Conservation (phyloP, 2,113 vertebrate genomes). For the Regulus satrapa region DNA sequence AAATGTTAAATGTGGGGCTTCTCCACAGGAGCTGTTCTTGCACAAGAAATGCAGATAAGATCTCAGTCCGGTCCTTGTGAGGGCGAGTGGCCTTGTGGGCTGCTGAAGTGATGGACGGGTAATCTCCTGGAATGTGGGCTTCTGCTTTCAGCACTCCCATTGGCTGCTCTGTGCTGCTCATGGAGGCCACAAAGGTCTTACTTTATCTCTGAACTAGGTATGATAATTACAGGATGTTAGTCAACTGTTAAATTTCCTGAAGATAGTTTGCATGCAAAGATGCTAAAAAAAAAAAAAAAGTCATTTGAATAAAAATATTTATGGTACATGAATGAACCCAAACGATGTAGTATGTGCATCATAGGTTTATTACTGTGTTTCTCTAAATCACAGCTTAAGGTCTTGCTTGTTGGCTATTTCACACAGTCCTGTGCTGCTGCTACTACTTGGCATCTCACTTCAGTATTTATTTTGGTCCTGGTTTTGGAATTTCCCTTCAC, state of each 20-base stretch:
- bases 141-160: neutral
- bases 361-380: neutral
- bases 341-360: neutral
- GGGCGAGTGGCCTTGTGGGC: neutral
- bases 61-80: neutral
- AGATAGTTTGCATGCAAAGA: neutral
- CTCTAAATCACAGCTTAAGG: neutral
- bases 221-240: neutral
- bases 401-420: neutral
- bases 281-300: neutral
- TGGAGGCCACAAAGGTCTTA: neutral
- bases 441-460: slow-evolving; percentile 25
- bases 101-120: neutral
- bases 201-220: neutral
- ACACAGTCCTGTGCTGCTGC: neutral
- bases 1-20: neutral
- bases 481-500: slow-evolving; percentile 51
- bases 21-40: neutral
- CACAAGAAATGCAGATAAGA: neutral
- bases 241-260: neutral
- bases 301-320: neutral
- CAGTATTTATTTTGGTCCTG: slow-evolving; percentile 54
- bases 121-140: neutral
- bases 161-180: neutral
- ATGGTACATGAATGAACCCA: neutral